Evolutionary conservation across 2,888 invertebrate species (phyloP), one percentile per base, ranked within the genome.

Genomic region (Ochropleura leucogaster): DNA sequence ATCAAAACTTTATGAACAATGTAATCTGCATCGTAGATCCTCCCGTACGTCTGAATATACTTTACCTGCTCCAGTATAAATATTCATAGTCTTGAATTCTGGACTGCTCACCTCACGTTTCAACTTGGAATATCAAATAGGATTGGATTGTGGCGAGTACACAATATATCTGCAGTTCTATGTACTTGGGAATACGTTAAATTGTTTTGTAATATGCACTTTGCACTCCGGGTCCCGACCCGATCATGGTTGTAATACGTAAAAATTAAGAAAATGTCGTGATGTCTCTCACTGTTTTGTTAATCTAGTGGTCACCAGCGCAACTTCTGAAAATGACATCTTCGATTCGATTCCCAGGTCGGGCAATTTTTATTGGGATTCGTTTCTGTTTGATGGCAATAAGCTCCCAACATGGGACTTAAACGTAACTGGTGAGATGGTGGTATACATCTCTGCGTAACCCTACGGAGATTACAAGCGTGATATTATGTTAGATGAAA

Each of bases 71-170:
- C 59, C 62, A 64, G 60, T 68, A 75, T 85, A 85, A 85, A 85
- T 85, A 85, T 85, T 87, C 87, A 85, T 85, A 78, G 74, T 74
- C 78, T 85, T 80, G 83, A 83, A 77, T 85, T 83, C 83, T 85
- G 87, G 77, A 78, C 83, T 87, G 74, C 66, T 76, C 78, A 85
- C 80, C 85, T 85, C 83, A 87, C 83, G 80, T 78, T 77, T 68
- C 71, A 65, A 80, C 67, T 75, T 77, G 80, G 77, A 85, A 85
- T 85, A 85, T 78, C 71, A 87, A 87, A 85, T 87, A 73, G 76
- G 72, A 87, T 87, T 78, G 85, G 85, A 75, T 85, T 76, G 73
- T 84, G 82, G 75, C 65, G 75, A 79, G 77, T 67, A 85, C 68
- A 81, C 77, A 77, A 82, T 85, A 84, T 79, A 85, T 80, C 80